Base-by-base conservation (phyloP, 1,140 invertebrate genomes). In the Episyrphus balteatus region DNA sequence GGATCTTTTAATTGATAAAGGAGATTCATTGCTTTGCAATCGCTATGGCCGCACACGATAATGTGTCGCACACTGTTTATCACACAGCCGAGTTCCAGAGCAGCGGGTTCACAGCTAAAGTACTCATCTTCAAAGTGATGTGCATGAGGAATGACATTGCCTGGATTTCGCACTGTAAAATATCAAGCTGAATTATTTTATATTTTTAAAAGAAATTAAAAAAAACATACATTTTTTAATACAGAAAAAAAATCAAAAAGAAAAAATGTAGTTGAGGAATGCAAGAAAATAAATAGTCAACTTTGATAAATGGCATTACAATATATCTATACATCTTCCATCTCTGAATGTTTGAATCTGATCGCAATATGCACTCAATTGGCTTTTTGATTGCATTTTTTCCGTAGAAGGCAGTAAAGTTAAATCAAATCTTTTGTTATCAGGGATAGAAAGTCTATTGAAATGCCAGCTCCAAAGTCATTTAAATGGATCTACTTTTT, bases 11-110 rank as follows among this genome's bases (percentile, higher is more conserved):
- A 69, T 59, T 84, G 78, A 62, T 92, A 90, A 2, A 97, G 70
- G 36, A 93, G 74, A 75, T 95, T 94, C 82, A 96, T 95, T 5
- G 93, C 92, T 78, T 97, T 97, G 67, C 93, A 98, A 69, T 98
- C 94, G 40, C 92, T 95, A 66, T 97, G 94, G 0, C 94, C 94
- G 62, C 92, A 96, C 12, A 98, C 90, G 51, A 97, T 91, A 41
- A 98, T 82, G 66, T 97, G 89, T 46, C 83, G 77, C 40, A 97
- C 92, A 58, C 91, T 81, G 62, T 95, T 94, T n/a, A 92, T 77
- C 26, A 94, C 80, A 65, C 92, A 96, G 21, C 88, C 91, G 32
- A 98, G 73, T 72, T 97, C 93, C 51, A 98, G 69, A 9, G 92
- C 92, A 12, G 91, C 93, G 11, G 92, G 91, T 73, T 97, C 93